Evolutionary conservation across 1,140 invertebrate species (phyloP).

Genomic region (Arctopsyche grandis): DNA sequence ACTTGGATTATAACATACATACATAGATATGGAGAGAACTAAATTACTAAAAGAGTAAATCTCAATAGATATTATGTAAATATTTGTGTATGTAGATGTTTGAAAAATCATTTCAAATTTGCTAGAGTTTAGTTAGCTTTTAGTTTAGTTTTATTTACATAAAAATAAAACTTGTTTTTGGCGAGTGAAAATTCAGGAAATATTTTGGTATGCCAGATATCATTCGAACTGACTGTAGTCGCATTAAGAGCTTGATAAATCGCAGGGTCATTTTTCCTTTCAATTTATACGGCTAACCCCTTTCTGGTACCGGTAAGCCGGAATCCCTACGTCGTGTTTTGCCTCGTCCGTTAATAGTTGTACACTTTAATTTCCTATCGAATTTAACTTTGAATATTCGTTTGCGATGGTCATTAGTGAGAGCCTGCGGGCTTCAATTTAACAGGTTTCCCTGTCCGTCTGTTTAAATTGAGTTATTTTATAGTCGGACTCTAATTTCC

Average conservation of each 20-base stretch:
- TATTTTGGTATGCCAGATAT: background rate
- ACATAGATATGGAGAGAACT: background rate
- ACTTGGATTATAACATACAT: background rate
- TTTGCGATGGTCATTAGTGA: conserved; percentile 13
- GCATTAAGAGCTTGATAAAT: conserved; percentile 13
- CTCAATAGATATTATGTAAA: no score
- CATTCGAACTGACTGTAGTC: background rate
- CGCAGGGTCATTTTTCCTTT: conserved; percentile 19
- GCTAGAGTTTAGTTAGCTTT: no score
- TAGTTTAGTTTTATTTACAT: no score
- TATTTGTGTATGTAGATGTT: no score
- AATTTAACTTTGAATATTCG: conserved; percentile 28
- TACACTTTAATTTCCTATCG: conserved; percentile 25
- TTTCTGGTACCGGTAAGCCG: background rate
- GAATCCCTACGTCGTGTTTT: background rate
- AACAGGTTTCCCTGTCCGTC: background rate
- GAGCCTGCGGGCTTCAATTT: background rate
- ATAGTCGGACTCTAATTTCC: no score
- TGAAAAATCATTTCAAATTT: no score
- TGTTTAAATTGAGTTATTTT: conserved; percentile 7
- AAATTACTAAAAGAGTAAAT: no score
- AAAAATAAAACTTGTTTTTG: no score
- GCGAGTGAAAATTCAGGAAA: background rate
- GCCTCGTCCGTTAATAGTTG: conserved; percentile 21
- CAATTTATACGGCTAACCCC: background rate